Base-by-base conservation (phyloP, 2,888 invertebrate species). In the Mellilla xanthometata region DNA sequence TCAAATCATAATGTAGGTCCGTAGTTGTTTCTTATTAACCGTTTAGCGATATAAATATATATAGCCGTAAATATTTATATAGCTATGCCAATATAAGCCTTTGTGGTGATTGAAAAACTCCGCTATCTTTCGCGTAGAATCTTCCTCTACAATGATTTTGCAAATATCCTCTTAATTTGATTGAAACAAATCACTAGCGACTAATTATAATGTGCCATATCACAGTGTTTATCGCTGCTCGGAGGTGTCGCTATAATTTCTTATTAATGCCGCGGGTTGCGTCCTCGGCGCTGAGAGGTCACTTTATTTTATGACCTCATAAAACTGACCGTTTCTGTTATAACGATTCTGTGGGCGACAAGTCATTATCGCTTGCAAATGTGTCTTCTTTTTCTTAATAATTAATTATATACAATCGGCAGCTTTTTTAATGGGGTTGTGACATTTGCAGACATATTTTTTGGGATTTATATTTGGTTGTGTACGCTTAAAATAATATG, bases 261-360 rank as follows among this genome's bases (percentile, higher is more conserved):
- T 52, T 69, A 76, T 74, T 70, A 72, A 60, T 59, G 65, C 56
- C 56, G 57, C 53, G 52, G 53, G 58, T 62, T 52, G 54, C 52
- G 53, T 52, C 47, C 48, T 58, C 54, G 2, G n/a, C 8, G 54
- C 54, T 49, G 54, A 63, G 64, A 61, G 60, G 68, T 64, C 61
- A 60, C 63, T 68, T 64, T 63, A 72, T 69, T 77, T 77, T 76
- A 77, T 75, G 60, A 39, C 62, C 52, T 62, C 68, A 65, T 77
- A 76, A 77, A 76, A 71, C 60, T 72, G 74, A 68, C 68, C 70
- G 72, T 74, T 71, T 59, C 59, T 50, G 48, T 54, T 58, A 65
- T 72, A 68, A 72, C 63, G 67, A 62, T 58, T 52, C 36, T 38
- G 36, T 24, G 36, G 40, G 31, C 38, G 47, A 39, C 41, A 33